Evolutionary conservation across 2,113 vertebrate genomes (phyloP).

Genomic region (Brachypteracias leptosomus): DNA sequence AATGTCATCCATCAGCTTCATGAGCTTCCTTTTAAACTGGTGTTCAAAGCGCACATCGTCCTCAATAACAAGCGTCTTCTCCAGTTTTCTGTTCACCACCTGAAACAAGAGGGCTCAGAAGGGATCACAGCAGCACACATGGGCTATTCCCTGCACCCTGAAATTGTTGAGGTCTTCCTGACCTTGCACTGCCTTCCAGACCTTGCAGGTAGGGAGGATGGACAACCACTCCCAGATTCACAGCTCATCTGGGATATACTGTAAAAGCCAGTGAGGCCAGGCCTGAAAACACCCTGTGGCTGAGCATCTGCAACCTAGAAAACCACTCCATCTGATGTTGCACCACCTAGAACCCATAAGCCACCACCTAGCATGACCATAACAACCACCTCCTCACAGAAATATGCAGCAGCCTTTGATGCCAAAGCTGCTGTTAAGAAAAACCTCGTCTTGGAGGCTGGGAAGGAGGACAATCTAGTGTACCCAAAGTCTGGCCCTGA

Average conservation of each 20-base stretch:
- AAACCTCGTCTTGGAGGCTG: not conserved
- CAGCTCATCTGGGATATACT: not conserved
- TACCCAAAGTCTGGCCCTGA: not conserved
- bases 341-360: not conserved
- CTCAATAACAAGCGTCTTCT: slow-evolving; percentile 88
- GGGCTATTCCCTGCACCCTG: not conserved
- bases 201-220: not conserved
- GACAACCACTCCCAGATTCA: not conserved
- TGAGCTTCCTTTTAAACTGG: slow-evolving; percentile 87
- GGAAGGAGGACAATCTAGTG: not conserved
- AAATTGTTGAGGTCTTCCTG: not conserved
- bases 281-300: not conserved
- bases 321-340: not conserved
- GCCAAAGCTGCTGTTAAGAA: not conserved
- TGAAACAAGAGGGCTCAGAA: slow-evolving; percentile 32
- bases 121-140: rapidly evolving
- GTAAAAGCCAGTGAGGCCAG: not conserved
- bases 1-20: slow-evolving; percentile 86
- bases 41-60: slow-evolving; percentile 95
- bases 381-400: not conserved
- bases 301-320: not conserved
- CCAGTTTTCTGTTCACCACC: slow-evolving; percentile 84
- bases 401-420: not conserved
- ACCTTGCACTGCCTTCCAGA: not conserved
- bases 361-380: not conserved